phyloP scores from a whole-genome alignment of 1,140 invertebrate genomes.

The Zaprionus nigranus region DNA sequence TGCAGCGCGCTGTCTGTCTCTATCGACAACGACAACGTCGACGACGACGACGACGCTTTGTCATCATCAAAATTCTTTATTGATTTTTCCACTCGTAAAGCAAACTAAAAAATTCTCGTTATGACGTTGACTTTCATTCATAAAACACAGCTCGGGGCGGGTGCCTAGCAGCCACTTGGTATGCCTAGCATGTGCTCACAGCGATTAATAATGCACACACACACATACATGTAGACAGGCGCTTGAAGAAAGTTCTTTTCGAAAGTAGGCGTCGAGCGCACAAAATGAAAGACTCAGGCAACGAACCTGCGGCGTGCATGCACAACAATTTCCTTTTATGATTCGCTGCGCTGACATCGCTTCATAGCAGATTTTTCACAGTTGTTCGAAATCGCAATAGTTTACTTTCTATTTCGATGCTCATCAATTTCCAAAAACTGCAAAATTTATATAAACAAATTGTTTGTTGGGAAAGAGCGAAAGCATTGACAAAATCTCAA shows the following conservation, averaged over 20 bases:
- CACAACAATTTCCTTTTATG: slow-evolving; percentile 34
- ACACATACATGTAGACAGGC: not conserved
- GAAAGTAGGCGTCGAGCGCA: slow-evolving; percentile 48
- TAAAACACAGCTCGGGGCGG: slow-evolving; percentile 44
- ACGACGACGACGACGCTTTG: slow-evolving; percentile 31
- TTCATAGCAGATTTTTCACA: slow-evolving; percentile 42
- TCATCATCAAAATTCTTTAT: slow-evolving; percentile 77
- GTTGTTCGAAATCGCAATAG: slow-evolving; percentile 31
- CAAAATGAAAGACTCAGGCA: slow-evolving; percentile 46
- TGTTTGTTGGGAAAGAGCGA: slow-evolving; percentile 12
- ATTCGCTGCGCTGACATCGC: slow-evolving; percentile 26
- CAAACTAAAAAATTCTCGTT: slow-evolving; percentile 34
- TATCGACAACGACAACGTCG: slow-evolving; percentile 23
- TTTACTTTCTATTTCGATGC: slow-evolving; percentile 62
- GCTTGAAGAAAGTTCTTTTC: slow-evolving; percentile 68
- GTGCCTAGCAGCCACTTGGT: slow-evolving; percentile 33
- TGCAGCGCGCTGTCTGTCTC: slow-evolving; percentile 52
- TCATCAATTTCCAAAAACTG: slow-evolving; percentile 15
- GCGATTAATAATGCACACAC: slow-evolving; percentile 38
- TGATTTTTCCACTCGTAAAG: slow-evolving; percentile 53
- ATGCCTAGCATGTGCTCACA: slow-evolving; percentile 51
- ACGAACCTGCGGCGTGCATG: slow-evolving; percentile 26
- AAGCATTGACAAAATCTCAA: slow-evolving; percentile 42
- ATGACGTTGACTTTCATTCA: slow-evolving; percentile 78
- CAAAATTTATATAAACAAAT: slow-evolving; percentile 15